phyloP scores from a whole-genome alignment of 2,113 vertebrate species.

The Panthera leo region DNA sequence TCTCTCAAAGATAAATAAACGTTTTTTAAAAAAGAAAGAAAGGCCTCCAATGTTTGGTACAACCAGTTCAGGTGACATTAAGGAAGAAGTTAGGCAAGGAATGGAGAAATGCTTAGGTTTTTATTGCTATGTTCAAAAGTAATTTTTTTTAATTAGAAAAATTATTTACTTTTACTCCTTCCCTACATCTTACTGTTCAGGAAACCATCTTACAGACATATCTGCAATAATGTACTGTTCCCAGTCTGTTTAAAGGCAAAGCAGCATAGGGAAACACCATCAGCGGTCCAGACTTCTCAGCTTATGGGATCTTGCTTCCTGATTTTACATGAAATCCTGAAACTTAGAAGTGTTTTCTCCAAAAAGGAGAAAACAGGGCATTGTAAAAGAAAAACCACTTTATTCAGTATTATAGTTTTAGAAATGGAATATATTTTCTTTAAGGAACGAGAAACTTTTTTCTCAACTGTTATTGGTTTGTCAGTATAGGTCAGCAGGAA shows the following conservation, averaged over 20 bases:
- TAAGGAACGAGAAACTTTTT: neutral
- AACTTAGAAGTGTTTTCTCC: constrained; percentile 29
- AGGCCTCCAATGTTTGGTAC: neutral
- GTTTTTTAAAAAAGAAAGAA: neutral
- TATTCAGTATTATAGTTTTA: constrained; percentile 42
- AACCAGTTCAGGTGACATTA: neutral
- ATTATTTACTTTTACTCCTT: constrained; percentile 82
- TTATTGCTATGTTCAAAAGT: neutral
- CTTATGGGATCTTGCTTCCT: neutral
- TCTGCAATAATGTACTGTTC: neutral
- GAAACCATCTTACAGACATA: neutral
- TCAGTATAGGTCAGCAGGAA: constrained; percentile 1
- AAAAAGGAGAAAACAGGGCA: neutral
- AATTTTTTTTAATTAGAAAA: constrained; percentile 80
- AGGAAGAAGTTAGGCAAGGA: neutral
- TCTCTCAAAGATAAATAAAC: no score
- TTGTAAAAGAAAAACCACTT: constrained; percentile 51
- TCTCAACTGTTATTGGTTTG: neutral
- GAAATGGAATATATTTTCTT: constrained; percentile 34
- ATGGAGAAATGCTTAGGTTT: neutral
- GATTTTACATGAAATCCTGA: constrained; percentile 8
- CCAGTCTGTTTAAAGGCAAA: neutral
- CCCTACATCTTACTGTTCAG: constrained; percentile 55
- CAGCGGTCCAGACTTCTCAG: neutral
- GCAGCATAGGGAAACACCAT: neutral